Base-by-base conservation (phyloP, 1,140 invertebrate genomes). In the Zaprionus taronus region DNA sequence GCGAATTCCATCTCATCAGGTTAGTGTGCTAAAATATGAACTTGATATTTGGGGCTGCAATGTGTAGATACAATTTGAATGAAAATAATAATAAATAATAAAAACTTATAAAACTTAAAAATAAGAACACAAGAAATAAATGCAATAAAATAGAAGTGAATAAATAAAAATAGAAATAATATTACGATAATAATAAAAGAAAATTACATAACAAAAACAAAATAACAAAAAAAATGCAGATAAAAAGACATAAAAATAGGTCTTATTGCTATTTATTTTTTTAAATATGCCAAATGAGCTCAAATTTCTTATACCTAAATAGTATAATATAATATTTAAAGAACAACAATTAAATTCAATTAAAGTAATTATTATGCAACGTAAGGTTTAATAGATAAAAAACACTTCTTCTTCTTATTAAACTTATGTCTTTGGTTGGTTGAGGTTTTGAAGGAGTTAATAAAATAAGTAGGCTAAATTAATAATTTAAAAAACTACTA, bases 1-100 rank as follows among this genome's bases (percentile, higher is more conserved):
- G 92, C 86, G 14, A 93, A 93, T 91, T 93, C 92, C 53, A 91
- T 93, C 72, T 93, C 92, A 79, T 93, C 92, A 93, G 92, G 92
- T 93, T 77, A 93, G 84, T 77, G 58, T 57, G 74, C 53, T 61
- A 58, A 17, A 26, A 31, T 53, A 47, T 47, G 15, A 41, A 41
- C 38, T 22, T 51, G 31, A 34, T 34, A 31, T 11, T 2, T 11
- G 9, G 31, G 31, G 9, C 9, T 11, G 2, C 9, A 2, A 9
- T 11, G 9, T 2, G 31, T 34, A 34, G 9, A 34, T 34, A 34
- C 31, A 34, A 34, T 34, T 34, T 34, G 9, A 34, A 34, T 3
- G 9, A 0, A 34, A 11, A 9, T 12, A 14, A 51, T 31, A 56
- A 31, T 6, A 55, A 28, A 55, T 2, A n/a, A 31, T 7, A 31